Conservation (phyloP, 2,888 invertebrate genomes). For the Strigamia crassipes region DNA sequence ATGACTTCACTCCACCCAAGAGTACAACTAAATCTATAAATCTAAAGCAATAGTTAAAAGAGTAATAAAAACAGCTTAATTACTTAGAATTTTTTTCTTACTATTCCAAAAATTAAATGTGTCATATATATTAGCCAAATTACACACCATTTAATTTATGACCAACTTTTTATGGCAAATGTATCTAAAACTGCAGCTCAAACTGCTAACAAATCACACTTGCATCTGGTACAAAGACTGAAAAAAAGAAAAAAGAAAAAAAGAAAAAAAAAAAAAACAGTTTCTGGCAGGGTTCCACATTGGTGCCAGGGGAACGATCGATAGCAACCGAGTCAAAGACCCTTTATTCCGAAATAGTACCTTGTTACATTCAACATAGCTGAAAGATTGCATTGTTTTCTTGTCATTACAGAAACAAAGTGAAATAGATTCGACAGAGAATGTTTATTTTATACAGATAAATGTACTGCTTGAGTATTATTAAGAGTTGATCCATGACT, state of each 20-base stretch:
- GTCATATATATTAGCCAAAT: background rate
- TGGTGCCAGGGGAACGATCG: slow-evolving; percentile 39
- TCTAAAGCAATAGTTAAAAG: no score
- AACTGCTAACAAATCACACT: slow-evolving; percentile 23
- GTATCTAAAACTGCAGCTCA: background rate
- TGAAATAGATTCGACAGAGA: background rate
- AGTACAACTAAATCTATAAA: no score
- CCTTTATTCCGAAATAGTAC: slow-evolving; percentile 27
- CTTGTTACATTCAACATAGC: slow-evolving; percentile 2
- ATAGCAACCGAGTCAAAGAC: slow-evolving; percentile 23
- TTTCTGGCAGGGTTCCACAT: slow-evolving; percentile 28
- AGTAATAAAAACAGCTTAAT: no score
- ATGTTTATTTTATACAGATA: background rate
- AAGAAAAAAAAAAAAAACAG: background rate
- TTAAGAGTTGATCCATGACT: background rate
- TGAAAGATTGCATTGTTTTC: background rate
- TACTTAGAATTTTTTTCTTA: no score
- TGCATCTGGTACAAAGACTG: background rate
- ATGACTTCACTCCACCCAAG: no score
- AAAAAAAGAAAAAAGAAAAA: background rate
- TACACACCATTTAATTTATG: background rate
- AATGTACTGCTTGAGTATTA: background rate
- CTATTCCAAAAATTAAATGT: background rate
- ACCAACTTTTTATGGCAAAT: background rate
- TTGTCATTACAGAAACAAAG: background rate